Base-by-base conservation (phyloP, 2,888 invertebrate species). In the Nomada fucata region DNA sequence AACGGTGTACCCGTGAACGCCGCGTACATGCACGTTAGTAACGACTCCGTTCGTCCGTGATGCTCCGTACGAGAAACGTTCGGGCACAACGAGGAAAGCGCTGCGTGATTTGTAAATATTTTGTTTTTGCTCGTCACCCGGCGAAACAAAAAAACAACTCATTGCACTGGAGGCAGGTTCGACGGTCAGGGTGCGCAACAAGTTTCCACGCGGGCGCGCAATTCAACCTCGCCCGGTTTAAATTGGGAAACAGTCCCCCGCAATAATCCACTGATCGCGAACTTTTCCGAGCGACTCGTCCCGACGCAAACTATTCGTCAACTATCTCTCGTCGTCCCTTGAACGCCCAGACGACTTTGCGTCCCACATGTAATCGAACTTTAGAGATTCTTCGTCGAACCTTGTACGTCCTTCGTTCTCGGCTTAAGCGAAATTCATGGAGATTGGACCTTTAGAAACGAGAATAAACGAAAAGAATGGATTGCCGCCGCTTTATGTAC, bases 131-230 rank as follows among this genome's bases (percentile, higher is more conserved):
- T 15, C 26, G 26, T 69, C 50, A 59, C 13, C 59, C 15, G 47
- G 26, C 29, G 50, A 68, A 53, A 23, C 18, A 23, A 23, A 23
- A 23, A 23, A 23, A 69, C n/a, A 69, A 65, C 65, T 42, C 59
- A 79, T 64, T 26, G 57, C 26, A 26, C 10, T 13, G 50, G 60
- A 36, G 52, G 53, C 20, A 61, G 53, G 20, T 15, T 9, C 29
- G n/a, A 7, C 10, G 55, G 53, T 13, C 53, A 47, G 55, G 68
- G 26, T 52, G 76, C 72, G 76, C 82, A 82, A 82, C 82, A 82
- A 81, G 82, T 82, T 73, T 55, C 65, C 67, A 60, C 11, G 36
- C 61, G 44, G 26, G 11, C 13, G 42, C 20, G 23, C 60, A 15
- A 67, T 72, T 68, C 42, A 71, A 72, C 67, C 52, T 72, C 11